These are phyloP conservation scores for Bagarius yarrelli DNA, from an alignment of 2,113 vertebrate genomes.

Conservation along the genomic window DNA sequence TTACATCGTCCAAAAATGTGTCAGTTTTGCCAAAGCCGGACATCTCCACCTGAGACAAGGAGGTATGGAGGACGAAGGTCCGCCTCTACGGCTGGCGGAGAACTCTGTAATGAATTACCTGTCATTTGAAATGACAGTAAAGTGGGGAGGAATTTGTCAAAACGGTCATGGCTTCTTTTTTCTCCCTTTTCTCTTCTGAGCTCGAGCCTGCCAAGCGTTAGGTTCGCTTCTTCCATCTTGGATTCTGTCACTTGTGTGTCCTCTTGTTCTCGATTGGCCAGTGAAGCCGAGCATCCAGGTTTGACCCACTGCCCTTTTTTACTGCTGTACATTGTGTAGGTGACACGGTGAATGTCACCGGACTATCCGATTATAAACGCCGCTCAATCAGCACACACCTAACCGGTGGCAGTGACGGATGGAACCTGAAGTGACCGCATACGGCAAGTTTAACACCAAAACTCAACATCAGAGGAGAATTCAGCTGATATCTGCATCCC, in stretches of 20 bases:
- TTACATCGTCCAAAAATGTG: conserved; percentile 61
- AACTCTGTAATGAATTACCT: conserved; percentile 45
- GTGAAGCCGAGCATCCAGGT: conserved; percentile 19
- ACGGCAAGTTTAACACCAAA: conserved; percentile 8
- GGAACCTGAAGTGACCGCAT: conserved; percentile 36
- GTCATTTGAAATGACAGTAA: conserved; percentile 50
- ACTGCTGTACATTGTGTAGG: background rate
- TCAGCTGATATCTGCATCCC: conserved; percentile 41
- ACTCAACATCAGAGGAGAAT: conserved; percentile 25
- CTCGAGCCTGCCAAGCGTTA: background rate
- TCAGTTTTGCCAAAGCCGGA: conserved; percentile 32
- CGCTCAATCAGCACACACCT: conserved; percentile 8
- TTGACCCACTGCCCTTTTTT: conserved; percentile 15
- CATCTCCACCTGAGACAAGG: conserved; percentile 43
- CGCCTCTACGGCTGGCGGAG: conserved; percentile 10
- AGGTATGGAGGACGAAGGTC: conserved; percentile 40
- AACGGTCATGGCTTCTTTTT: conserved; percentile 33
- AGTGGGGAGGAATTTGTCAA: conserved; percentile 46
- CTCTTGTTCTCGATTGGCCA: conserved; percentile 22
- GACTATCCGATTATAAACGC: conserved; percentile 2
- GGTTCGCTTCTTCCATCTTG: conserved; percentile 4
- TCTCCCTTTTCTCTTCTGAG: background rate
- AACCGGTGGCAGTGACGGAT: conserved; percentile 30
- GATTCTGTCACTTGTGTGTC: conserved; percentile 6
- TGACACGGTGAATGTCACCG: background rate